These are phyloP conservation scores for Carcharodon carcharias DNA, from an alignment of 2,797 vertebrate genomes.

Conservation along the genomic window DNA sequence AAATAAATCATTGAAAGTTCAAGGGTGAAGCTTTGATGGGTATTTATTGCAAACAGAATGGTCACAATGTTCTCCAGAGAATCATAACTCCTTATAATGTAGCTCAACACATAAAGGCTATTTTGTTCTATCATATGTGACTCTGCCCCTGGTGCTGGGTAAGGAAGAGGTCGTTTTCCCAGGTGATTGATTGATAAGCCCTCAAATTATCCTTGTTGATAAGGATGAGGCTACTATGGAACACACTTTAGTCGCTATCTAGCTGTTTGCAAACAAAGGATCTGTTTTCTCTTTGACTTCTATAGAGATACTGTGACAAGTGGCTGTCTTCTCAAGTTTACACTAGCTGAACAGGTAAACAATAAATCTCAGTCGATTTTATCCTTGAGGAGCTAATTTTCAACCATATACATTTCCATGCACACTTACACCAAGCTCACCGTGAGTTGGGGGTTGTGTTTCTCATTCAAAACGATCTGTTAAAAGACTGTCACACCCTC, in stretches of 20 bases:
- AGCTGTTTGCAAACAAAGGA: constrained; percentile 61
- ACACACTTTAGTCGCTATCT: constrained; percentile 50
- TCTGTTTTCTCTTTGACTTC: constrained; percentile 50
- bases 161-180: not conserved
- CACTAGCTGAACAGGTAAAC: constrained; percentile 49
- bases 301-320: constrained; percentile 53
- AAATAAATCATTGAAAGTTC: no score
- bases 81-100: no score
- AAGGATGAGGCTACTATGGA: constrained; percentile 45
- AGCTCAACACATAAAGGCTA: not conserved
- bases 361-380: constrained; percentile 45
- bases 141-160: not conserved
- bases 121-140: not conserved
- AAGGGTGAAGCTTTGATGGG: no score
- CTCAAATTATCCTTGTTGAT: constrained; percentile 50
- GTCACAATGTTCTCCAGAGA: no score
- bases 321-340: constrained; percentile 60
- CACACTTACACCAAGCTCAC: not conserved
- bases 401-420: not conserved
- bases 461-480: not conserved
- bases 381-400: constrained; percentile 43
- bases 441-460: not conserved
- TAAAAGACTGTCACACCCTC: not conserved
- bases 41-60: no score
- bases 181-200: constrained; percentile 46